Conservation (phyloP, 2,113 vertebrate species). For the Zosterops pallidus region DNA sequence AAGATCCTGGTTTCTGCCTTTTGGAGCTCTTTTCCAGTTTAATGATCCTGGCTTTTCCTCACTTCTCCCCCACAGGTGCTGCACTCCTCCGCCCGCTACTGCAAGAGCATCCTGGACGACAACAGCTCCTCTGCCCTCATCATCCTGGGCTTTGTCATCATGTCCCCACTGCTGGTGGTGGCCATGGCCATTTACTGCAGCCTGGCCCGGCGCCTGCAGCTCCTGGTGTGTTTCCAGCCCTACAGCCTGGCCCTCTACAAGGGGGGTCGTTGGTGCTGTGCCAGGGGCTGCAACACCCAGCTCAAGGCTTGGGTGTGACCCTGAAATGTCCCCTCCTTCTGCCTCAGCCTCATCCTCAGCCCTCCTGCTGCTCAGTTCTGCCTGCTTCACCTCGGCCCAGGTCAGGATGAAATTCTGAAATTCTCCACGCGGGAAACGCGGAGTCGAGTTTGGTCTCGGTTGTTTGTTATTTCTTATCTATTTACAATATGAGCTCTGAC, state of each 20-base stretch:
- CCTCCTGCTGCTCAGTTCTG: too few species aligned
- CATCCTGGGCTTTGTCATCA: conserved; percentile 91
- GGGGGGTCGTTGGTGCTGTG: conserved; percentile 71
- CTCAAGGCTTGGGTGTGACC: conserved; percentile 86
- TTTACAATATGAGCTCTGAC: too few species aligned
- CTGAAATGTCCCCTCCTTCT: neutral
- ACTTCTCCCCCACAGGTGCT: conserved; percentile 71
- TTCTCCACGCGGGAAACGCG: too few species aligned
- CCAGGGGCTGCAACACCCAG: conserved; percentile 18
- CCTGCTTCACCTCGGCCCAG: too few species aligned
- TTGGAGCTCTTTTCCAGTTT: accelerated
- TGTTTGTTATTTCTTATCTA: too few species aligned
- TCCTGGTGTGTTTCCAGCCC: conserved; percentile 80
- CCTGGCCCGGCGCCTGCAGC: conserved; percentile 79
- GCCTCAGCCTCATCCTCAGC: neutral
- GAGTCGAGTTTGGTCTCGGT: too few species aligned
- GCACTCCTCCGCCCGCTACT: conserved; percentile 80
- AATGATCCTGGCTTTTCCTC: accelerated
- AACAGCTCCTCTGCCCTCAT: conserved; percentile 92
- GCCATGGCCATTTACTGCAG: conserved; percentile 86
- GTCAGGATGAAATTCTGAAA: too few species aligned
- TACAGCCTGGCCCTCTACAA: conserved; percentile 75
- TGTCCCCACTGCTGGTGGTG: conserved; percentile 91
- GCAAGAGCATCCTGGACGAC: conserved; percentile 87
- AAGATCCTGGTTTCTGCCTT: too few species aligned